Evolutionary conservation across 2,888 invertebrate species (phyloP).

Genomic region (Cataglyphis livida): DNA sequence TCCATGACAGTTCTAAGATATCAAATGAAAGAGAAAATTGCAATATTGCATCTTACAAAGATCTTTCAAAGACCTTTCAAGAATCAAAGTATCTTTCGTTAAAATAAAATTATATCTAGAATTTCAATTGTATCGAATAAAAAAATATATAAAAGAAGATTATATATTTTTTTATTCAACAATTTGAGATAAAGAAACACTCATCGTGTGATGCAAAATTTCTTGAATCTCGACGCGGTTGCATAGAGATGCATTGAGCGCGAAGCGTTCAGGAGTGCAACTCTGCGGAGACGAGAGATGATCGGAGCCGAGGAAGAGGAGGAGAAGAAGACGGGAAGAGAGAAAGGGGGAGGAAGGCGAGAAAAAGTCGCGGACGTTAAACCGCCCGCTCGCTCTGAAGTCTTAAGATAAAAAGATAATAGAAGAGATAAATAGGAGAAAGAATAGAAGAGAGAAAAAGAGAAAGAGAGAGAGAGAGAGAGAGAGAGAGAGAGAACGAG

Average conservation of each 20-base stretch:
- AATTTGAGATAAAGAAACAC: neutral
- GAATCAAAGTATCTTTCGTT: neutral
- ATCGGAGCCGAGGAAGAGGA: slow-evolving; percentile 8
- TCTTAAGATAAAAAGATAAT: slow-evolving; percentile 71
- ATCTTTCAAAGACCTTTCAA: neutral
- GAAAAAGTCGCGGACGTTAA: slow-evolving; percentile 74
- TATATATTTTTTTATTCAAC: neutral
- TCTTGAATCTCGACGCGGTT: slow-evolving; percentile 23
- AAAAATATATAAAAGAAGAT: neutral
- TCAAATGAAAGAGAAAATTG: neutral
- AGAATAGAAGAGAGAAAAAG: slow-evolving; percentile 38
- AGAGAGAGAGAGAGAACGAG: too few species aligned
- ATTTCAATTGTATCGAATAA: neutral
- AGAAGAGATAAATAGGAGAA: slow-evolving; percentile 47
- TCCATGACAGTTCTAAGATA: neutral
- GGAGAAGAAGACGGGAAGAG: slow-evolving; percentile 14
- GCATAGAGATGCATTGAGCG: slow-evolving; percentile 28
- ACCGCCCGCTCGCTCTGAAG: slow-evolving; percentile 69
- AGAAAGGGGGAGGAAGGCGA: slow-evolving; percentile 58
- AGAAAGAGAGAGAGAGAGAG: slow-evolving; percentile 6
- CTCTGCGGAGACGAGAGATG: slow-evolving; percentile 7
- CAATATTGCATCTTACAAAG: neutral
- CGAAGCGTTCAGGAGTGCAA: slow-evolving; percentile 1
- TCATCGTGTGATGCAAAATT: neutral
- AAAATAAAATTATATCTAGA: neutral